Base-by-base conservation (phyloP, 2,113 vertebrate species). In the Anhinga anhinga region DNA sequence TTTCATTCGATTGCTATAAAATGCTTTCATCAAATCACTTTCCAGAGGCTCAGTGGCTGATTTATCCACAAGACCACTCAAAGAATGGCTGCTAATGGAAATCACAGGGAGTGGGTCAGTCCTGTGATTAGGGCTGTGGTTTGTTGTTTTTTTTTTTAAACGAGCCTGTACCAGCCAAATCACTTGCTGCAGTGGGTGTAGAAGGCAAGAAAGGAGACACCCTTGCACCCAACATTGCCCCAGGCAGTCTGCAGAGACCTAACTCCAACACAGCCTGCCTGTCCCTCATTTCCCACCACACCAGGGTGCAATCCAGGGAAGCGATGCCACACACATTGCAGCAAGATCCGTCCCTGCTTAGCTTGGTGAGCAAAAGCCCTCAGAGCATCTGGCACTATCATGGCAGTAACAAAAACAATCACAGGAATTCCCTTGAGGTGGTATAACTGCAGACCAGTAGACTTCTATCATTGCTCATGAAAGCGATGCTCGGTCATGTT, bases 1-100 rank as follows among this genome's bases (percentile, higher is more conserved):
- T 94, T 93, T 94, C 93, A 88, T 59, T 94, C 76, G 5, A 73
- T 87, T 50, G 82, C 95, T 90, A 69, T 40, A n/a, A 90, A 95
- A 94, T 22, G 76, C 90, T 95, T 96, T 88, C 88, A 88, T 92
- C 92, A 91, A 84, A 91, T 76, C 95, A 45, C 81, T 83, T 90
- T 91, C 58, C 90, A 73, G 34, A 82, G 90, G 95, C 88, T 83
- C 52, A 42, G 67, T 3, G 6, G 52, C 79, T 89, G 91, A 71
- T 72, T 93, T 86, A 55, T 77, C 90, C 78, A 88, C 21, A 86
- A 92, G 86, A 89, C 63, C 71, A 90, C 77, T 65, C 12, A 21
- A 59, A 89, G 67, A 53, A 87, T 16, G 74, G 30, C 70, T 92
- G 83, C 65, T 32, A 82, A 92, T 78, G 93, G 92, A 90, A 85